phyloP scores from a whole-genome alignment of 2,888 invertebrate genomes.

The Agrochola lota region DNA sequence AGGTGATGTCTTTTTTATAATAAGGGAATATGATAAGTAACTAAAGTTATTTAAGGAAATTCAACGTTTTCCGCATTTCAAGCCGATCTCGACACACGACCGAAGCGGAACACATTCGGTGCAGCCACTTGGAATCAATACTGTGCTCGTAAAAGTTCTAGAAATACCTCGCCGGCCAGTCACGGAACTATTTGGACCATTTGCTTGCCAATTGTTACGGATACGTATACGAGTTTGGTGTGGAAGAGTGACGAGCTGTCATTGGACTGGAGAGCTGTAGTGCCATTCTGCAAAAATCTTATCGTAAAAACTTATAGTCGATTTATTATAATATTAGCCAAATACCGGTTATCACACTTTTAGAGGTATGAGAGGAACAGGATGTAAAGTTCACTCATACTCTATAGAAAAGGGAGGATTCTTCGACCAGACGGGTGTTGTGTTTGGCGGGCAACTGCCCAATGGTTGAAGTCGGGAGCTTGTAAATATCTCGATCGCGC shows the following conservation, averaged over 20 bases:
- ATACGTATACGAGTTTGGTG: conserved; percentile 5
- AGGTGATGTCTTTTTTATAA: not conserved
- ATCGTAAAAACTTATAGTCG: no score
- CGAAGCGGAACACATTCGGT: conserved; percentile 70
- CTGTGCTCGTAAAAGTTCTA: conserved; percentile 73
- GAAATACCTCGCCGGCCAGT: conserved; percentile 67
- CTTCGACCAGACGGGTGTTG: no score
- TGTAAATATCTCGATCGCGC: no score
- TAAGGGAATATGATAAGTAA: not conserved
- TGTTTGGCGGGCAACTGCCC: no score
- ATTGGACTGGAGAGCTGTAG: not conserved
- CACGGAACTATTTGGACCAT: conserved; percentile 53
- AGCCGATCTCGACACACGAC: conserved; percentile 45
- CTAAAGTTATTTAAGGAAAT: conserved; percentile 19
- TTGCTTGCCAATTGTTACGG: conserved; percentile 54
- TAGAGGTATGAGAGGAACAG: no score
- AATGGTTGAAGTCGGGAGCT: no score
- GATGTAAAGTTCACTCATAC: no score
- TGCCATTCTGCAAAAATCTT: no score
- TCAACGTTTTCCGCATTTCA: conserved; percentile 57
- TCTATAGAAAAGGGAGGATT: no score
- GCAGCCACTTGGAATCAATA: conserved; percentile 77
- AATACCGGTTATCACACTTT: no score
- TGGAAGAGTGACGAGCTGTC: conserved; percentile 1
- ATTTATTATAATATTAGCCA: no score